Evolutionary conservation across 2,797 vertebrate genomes (phyloP), one percentile per base, ranked within the genome.

Genomic region (Amniataba percoides): DNA sequence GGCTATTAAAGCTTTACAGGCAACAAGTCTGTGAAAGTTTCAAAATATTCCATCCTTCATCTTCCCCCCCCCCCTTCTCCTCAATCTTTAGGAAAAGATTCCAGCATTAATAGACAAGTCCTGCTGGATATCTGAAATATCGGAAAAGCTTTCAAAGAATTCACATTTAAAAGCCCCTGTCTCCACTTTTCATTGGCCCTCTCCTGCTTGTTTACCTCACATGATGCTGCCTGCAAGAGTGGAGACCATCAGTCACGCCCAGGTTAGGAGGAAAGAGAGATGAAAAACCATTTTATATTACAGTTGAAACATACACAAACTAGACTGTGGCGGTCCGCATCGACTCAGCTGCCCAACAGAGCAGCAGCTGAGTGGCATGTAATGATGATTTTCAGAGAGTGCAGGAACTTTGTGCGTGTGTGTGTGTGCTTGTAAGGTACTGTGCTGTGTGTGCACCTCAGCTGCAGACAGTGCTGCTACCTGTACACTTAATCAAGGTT

Each of bases 1-100:
- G 49, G 14, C 55, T 43, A 76, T 77, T 55, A 73, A 79, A 77
- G 25, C 51, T 75, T 80, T 73, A 73, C 25, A 55, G 79, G 79
- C 60, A 78, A 82, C 39, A 66, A 82, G 55, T 66, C 36, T 57
- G 40, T 46, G 46, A 77, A 74, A 43, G 62, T 69, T 74, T 77
- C 15, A 12, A 71, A 18, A 42, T 15, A 42, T 53, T 70, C 71
- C 42, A 34, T 55, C 42, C 3, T 2, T 21, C 51, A 25, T 45
- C 36, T 40, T 21, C 15, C 3, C 55, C 18, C 34, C 14, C 53
- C 2, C 18, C 19, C 31, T 51, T 34, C 9, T 23, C 34, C 34
- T 15, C 39, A 31, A 19, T 66, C 60, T 72, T 60, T 49, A 23
- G 53, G 42, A 70, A 79, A 75, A 72, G 13, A 31, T 42, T 59